Percentiles rank a stretch among this genome's conserved stretches.
Conservation (phyloP, 2,797 vertebrate species). For the Poecilia picta region DNA sequence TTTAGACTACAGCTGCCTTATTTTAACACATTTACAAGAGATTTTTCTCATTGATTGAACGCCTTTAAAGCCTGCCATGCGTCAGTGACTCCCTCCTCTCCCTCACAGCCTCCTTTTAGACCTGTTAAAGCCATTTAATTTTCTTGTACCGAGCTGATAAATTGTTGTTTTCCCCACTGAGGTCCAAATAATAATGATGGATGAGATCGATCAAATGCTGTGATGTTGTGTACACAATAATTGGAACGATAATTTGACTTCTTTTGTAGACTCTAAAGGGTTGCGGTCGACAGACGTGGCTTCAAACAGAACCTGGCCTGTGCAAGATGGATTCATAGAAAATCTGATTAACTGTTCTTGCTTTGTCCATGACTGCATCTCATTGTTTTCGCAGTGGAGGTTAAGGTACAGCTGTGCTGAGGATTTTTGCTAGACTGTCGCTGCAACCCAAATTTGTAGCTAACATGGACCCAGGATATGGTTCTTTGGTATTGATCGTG, state of each 20-base stretch:
- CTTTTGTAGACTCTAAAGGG: slow-evolving; percentile 22
- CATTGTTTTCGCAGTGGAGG: slow-evolving; percentile 34
- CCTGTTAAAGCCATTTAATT: slow-evolving; percentile 59
- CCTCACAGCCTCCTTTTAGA: slow-evolving; percentile 33
- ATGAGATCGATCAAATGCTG: slow-evolving; percentile 40
- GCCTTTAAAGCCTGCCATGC: slow-evolving; percentile 29
- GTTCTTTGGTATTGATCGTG: slow-evolving; percentile 69
- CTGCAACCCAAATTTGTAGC: slow-evolving; percentile 42
- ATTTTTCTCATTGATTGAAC: slow-evolving; percentile 18
- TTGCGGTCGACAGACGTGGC: slow-evolving; percentile 18
- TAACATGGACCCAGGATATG: slow-evolving; percentile 35
- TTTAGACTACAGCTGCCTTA: neutral
- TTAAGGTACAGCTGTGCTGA: slow-evolving; percentile 22
- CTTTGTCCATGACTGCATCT: slow-evolving; percentile 23
- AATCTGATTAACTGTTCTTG: neutral
- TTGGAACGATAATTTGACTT: slow-evolving; percentile 22
- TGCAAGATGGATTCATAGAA: slow-evolving; percentile 7
- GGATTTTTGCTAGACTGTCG: slow-evolving; percentile 47
- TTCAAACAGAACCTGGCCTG: slow-evolving; percentile 29
- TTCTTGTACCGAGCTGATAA: slow-evolving; percentile 53
- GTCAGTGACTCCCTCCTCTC: slow-evolving; percentile 23
- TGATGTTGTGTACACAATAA: slow-evolving; percentile 30
- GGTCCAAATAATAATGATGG: slow-evolving; percentile 39
- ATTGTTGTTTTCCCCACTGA: slow-evolving; percentile 44
- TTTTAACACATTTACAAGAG: slow-evolving; percentile 17